phyloP scores from a whole-genome alignment of 92 coral and sea anemone genomes.

The Porites lobata region DNA sequence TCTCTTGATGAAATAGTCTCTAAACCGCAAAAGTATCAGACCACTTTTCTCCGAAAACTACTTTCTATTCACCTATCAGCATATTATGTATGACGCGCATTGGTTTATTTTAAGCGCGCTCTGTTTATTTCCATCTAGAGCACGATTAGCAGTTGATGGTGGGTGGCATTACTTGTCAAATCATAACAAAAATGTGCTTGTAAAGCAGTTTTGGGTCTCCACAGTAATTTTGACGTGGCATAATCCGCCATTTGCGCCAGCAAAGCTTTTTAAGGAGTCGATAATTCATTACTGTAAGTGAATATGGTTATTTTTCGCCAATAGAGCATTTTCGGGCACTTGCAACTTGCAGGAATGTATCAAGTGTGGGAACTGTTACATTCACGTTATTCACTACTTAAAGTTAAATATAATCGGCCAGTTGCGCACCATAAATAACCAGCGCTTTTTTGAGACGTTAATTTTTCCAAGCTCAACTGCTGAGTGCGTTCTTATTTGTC shows the following conservation, averaged over 20 bases:
- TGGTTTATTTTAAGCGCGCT: neutral
- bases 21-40: no score
- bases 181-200: neutral
- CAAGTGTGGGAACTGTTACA: neutral
- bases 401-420: no score
- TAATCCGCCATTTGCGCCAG: neutral
- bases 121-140: neutral
- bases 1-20: no score
- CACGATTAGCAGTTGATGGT: no score
- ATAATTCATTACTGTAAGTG: neutral
- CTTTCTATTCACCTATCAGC: neutral
- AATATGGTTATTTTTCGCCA: no score
- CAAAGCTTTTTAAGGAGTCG: neutral
- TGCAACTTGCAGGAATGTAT: neutral
- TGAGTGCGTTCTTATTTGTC: no score
- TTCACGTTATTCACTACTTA: no score
- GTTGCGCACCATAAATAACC: no score
- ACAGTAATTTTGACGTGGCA: neutral
- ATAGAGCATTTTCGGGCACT: neutral
- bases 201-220: constrained; percentile 5
- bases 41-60: no score
- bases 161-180: neutral
- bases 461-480: no score
- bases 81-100: neutral
- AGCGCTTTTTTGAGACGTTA: no score